Base-by-base conservation (phyloP, 1,140 invertebrate genomes). In the Mycetomoellerius zeteki region DNA sequence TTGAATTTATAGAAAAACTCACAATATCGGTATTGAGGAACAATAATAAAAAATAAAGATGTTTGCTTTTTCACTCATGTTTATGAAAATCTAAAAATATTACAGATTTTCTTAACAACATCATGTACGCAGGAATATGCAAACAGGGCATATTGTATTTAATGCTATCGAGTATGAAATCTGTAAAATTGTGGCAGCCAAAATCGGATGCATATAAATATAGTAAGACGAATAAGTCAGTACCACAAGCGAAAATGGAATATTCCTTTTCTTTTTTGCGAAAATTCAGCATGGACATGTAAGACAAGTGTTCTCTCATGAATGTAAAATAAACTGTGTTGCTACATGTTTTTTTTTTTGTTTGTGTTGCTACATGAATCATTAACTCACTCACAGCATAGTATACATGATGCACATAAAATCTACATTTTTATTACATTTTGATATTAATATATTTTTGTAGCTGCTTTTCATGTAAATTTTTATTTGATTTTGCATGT, bases 61-160 rank as follows among this genome's bases (percentile, higher is more conserved):
- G 80, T 86, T 89, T 88, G 76, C 76, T 90, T 91, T 89, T 92
- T 89, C 88, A 86, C 71, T 89, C 58, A 85, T 47, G 77, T 85
- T 91, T 87, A 76, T 52, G 76, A 77, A 80, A 73, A 87, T 69
- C 64, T 86, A 47, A 81, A 78, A 85, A 69, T 58, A 62, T 86
- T 69, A 67, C 24, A 65, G 87, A 85, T 62, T 89, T 89, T 89
- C 75, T 78, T 85, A 88, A 86, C 21, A 91, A 89, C 90, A 90
- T 91, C 89, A 82, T 90, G 89, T 90, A 91, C 90, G 89, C 85
- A 85, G 90, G 90, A 91, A 88, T 76, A 87, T 10, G 88, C 52
- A 43, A 58, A 88, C 82, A 86, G 89, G 85, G 90, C 90, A 91
- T 91, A 91, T 91, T 91, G 90, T 85, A 85, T 30, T 27, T 84